phyloP scores from a whole-genome alignment of 2,797 vertebrate species.

The Sebastes cheni region DNA sequence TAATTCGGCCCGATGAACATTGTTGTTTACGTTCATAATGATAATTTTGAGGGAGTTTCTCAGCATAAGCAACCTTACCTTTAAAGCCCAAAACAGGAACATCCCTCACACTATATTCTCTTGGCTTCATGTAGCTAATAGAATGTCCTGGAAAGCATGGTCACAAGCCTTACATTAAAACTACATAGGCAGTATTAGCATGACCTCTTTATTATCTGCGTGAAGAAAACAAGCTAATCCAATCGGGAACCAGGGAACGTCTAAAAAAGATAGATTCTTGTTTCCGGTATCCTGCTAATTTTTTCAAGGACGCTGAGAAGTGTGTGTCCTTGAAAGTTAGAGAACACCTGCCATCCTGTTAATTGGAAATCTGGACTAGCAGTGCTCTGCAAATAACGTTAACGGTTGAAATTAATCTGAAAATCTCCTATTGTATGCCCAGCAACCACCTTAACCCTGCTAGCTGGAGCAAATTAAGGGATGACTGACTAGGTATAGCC shows the following conservation, averaged over 20 bases:
- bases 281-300: neutral
- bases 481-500: no score
- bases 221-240: neutral
- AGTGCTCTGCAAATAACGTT: neutral
- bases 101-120: neutral
- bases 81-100: neutral
- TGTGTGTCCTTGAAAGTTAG: neutral
- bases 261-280: neutral
- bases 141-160: neutral
- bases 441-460: no score
- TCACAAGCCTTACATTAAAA: neutral
- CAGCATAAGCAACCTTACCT: no score
- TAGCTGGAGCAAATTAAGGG: no score
- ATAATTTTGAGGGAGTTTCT: no score
- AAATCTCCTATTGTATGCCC: no score
- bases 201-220: neutral
- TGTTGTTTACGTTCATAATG: no score
- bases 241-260: neutral
- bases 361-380: neutral
- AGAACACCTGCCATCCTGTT: neutral
- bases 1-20: no score
- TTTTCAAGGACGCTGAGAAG: neutral
- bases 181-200: neutral
- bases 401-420: no score
- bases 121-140: neutral